A percentile compares a stretch with the other conserved stretches of the same genome.
Conservation (phyloP, 2,888 invertebrate species). For the Meloe dianella region DNA sequence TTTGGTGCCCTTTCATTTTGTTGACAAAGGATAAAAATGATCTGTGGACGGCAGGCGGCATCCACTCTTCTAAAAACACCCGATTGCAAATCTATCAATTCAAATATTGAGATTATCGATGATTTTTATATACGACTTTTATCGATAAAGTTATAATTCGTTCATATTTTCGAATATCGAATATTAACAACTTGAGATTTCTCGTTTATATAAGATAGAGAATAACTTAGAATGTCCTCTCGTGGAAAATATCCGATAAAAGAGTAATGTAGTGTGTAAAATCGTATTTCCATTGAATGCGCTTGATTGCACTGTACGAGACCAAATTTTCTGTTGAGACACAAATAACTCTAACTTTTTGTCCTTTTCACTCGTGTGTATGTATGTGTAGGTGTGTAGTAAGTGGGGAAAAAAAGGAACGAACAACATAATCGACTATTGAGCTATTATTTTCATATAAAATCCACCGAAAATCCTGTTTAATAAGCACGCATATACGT, state of each 20-base stretch:
- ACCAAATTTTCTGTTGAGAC: constrained; percentile 1
- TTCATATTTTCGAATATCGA: constrained; percentile 2
- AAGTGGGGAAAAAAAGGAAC: neutral
- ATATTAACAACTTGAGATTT: neutral
- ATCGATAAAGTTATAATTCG: too few relatives aligned
- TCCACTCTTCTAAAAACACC: too few relatives aligned
- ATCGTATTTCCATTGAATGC: constrained; percentile 47
- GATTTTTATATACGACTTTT: too few relatives aligned
- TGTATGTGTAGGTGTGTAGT: neutral
- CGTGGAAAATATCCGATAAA: constrained; percentile 47
- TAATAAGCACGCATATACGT: too few relatives aligned
- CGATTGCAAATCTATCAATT: too few relatives aligned
- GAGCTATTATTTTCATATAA: neutral
- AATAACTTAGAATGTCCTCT: constrained; percentile 35
- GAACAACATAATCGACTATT: constrained; percentile 3
- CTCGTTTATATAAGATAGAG: neutral
- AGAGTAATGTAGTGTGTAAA: constrained; percentile 48
- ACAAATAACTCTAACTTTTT: neutral
- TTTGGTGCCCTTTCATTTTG: too few relatives aligned
- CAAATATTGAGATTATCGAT: too few relatives aligned
- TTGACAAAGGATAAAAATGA: too few relatives aligned
- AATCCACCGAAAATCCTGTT: neutral
- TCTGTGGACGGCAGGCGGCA: too few relatives aligned
- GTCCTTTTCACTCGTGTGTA: too few relatives aligned
- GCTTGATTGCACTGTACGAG: constrained; percentile 41